Evolutionary conservation across 2,113 vertebrate genomes (phyloP).

Genomic region (Theropithecus gelada): DNA sequence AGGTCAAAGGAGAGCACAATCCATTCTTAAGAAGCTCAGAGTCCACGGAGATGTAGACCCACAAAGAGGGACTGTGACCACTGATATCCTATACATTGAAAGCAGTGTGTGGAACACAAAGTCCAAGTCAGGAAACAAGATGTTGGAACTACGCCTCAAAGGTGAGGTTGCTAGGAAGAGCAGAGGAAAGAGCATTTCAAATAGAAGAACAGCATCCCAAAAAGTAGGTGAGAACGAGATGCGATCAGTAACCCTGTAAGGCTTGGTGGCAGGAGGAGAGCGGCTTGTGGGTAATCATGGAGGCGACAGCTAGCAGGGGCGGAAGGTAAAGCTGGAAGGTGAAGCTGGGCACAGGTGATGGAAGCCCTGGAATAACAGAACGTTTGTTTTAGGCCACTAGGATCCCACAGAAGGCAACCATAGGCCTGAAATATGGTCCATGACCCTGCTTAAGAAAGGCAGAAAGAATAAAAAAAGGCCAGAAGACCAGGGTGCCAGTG

Average conservation of each 20-base stretch:
- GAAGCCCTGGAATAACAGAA: not conserved
- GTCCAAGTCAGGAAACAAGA: not conserved
- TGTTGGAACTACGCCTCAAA: not conserved
- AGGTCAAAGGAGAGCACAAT: not conserved
- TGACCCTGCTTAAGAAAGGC: not conserved
- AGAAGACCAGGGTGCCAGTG: not conserved
- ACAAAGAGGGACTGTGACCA: not conserved
- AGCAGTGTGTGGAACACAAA: not conserved
- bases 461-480: not conserved
- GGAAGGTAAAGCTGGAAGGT: not conserved
- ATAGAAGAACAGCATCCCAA: not conserved
- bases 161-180: not conserved
- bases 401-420: not conserved
- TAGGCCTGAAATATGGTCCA: too few species aligned
- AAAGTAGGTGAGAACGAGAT: not conserved
- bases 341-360: too few species aligned
- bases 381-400: not conserved
- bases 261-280: too few species aligned
- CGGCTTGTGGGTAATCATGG: accelerated
- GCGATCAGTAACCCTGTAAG: not conserved
- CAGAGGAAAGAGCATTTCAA: not conserved
- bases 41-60: not conserved
- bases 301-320: too few species aligned
- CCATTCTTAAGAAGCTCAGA: not conserved
- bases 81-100: not conserved